Conservation (phyloP, 1,140 invertebrate genomes). For the Leguminivora glycinivorella region DNA sequence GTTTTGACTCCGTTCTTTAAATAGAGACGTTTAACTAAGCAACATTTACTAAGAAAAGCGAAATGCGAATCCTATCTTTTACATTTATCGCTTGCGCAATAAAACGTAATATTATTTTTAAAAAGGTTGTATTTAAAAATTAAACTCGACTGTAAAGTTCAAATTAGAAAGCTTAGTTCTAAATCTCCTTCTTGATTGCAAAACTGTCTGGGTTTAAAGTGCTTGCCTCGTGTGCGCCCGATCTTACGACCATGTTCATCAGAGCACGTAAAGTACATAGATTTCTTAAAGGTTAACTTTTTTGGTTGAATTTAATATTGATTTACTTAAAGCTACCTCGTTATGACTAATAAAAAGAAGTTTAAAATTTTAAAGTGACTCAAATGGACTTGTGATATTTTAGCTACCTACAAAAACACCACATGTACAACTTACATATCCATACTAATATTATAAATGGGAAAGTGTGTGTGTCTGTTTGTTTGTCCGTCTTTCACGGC, state of each 20-base stretch:
- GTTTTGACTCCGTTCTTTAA: neutral
- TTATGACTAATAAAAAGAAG: no score
- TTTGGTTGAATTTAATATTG: no score
- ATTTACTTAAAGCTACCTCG: no score
- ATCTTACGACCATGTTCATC: neutral
- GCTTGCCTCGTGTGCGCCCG: neutral
- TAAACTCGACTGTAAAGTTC: neutral
- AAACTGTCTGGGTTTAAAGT: conserved; percentile 11
- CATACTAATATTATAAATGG: no score
- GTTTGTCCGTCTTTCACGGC: no score
- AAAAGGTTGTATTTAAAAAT: neutral
- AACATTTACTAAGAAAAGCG: neutral
- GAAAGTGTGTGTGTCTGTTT: no score
- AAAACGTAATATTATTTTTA: neutral
- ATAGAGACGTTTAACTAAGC: conserved; percentile 7
- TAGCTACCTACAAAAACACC: no score
- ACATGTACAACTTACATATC: no score
- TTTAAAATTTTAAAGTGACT: no score
- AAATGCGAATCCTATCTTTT: neutral
- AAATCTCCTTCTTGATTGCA: conserved; percentile 1
- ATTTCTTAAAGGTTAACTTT: no score
- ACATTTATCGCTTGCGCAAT: neutral
- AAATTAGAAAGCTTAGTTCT: conserved; percentile 10
- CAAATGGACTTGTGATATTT: no score
- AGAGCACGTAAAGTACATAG: neutral